Evolutionary conservation across 2,888 invertebrate genomes (phyloP), one percentile per base, ranked within the genome.

Genomic region (Phoenoteleia sp.): DNA sequence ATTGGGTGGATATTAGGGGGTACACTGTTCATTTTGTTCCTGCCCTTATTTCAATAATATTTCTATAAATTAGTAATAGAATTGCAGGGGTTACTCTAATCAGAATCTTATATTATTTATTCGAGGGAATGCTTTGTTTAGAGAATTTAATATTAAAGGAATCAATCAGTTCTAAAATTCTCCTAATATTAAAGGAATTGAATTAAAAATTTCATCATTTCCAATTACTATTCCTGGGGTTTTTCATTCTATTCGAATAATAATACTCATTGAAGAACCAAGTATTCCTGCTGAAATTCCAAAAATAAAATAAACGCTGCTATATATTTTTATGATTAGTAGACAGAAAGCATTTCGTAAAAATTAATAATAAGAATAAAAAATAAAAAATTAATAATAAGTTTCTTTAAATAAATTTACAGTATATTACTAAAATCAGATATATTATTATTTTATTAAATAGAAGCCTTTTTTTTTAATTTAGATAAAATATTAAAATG

Each of bases 41-140:
- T 62, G 95, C 95, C 72, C 97, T 97, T 88, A 94, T 95, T 95
- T 96, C 96, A 81, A 96, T 95, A 90, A 96, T 94, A 89, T 95
- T 95, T 89, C 96, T 96, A 71, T 94, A 94, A 90, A 96, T 92
- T 92, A 97, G 90, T 54, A 97, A 87, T n/a, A 95, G 94, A 89
- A 97, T 89, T 9, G 96, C 96, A 0, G 96, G 96, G 0, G 96
- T 96, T n/a, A 97, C 86, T n/a, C n/a, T 72, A 97, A 86, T 95
- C 97, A 97, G 94, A 97, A 97, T 93, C 97, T 97, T 95, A 97
- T 96, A 94, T 97, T 97, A 95, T 97, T 97, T 95, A 97, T 95
- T 92, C 97, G 97, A 0, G 97, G 97, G 67, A 97, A 97, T 7
- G 96, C 96, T 95, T 97, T 97, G 95, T 98, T 97, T 2, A 96